Base-by-base conservation (phyloP, 2,888 invertebrate species). In the Coenonympha arcania region DNA sequence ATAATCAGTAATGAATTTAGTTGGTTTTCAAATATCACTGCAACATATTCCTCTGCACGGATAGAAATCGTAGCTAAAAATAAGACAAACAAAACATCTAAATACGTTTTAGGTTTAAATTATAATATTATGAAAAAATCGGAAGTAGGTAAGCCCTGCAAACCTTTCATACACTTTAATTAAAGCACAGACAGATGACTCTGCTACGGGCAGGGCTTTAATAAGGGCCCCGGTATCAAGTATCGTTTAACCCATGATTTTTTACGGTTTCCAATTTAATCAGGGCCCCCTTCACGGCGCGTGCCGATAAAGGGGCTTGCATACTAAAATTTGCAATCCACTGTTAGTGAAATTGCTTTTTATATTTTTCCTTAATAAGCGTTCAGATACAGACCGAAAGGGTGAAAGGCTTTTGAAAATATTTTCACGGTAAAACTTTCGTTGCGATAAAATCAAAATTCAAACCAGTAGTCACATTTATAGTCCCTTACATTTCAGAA, bases 261-360 rank as follows among this genome's bases (percentile, higher is more conserved):
- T 59, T 60, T 60, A 60, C 54, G 60, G 58, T 54, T 58, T 58
- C 58, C 47, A 52, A 52, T 58, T 58, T 58, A 58, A 58, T 58
- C 54, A 56, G 51, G 36, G 22, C 20, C 28, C 30, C 45, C 40
- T 6, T 18, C 13, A 37, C 24, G 45, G 45, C 56, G 50, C 47
- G 55, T 52, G 55, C 49, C 40, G 34, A 37, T 54, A 54, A 51
- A 24, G 54, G 40, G 36, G 43, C 42, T 33, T 49, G 39, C 44
- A 50, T 31, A 52, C 40, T 40, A 26, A 45, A 36, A 31, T 39
- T 39, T 30, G 39, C 39, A 39, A 24, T 24, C n/a, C 24, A 16
- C 39, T 22, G 22, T 39, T 24, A 39, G 24, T 13, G 8, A 37
- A 37, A 37, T 13, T 19, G 36, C 31, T 24, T 15, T n/a, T 22